These are phyloP conservation scores for Morone saxatilis DNA, from an alignment of 2,113 vertebrate species.

Conservation along the genomic window DNA sequence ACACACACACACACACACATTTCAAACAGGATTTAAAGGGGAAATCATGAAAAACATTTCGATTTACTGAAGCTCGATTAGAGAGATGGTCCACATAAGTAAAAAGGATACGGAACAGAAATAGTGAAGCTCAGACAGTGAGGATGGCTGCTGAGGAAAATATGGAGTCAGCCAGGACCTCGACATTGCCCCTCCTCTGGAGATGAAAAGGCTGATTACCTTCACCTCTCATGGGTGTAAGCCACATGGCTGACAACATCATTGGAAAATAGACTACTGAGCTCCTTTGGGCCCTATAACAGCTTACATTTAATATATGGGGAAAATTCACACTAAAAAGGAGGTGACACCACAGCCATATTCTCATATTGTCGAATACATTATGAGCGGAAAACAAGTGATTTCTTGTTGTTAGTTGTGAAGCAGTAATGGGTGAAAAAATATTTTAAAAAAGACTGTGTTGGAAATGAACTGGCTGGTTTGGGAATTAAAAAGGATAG, in stretches of 20 bases:
- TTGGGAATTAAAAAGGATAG: constrained; percentile 25
- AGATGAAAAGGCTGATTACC: constrained; percentile 86
- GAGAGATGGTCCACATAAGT: not conserved
- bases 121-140: constrained; percentile 26
- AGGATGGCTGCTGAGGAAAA: constrained; percentile 64
- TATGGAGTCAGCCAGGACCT: constrained; percentile 73
- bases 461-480: constrained; percentile 12
- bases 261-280: constrained; percentile 85
- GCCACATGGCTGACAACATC: constrained; percentile 86
- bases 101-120: constrained; percentile 10
- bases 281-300: constrained; percentile 85
- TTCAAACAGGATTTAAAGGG: constrained; percentile 1
- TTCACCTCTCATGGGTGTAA: constrained; percentile 82
- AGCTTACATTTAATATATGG: constrained; percentile 81
- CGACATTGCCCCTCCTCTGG: constrained; percentile 75
- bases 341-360: constrained; percentile 75
- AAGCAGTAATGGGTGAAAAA: constrained; percentile 35
- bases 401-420: constrained; percentile 43
- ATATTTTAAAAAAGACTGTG: not conserved
- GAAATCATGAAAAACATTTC: constrained; percentile 23
- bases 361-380: constrained; percentile 66
- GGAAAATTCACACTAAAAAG: constrained; percentile 77
- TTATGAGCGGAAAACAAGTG: constrained; percentile 57
- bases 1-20: not conserved
- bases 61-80: not conserved